Percentiles rank a stretch among this genome's conserved stretches.
Conservation (phyloP, 1,140 invertebrate species). For the Drosophila pectinifera region DNA sequence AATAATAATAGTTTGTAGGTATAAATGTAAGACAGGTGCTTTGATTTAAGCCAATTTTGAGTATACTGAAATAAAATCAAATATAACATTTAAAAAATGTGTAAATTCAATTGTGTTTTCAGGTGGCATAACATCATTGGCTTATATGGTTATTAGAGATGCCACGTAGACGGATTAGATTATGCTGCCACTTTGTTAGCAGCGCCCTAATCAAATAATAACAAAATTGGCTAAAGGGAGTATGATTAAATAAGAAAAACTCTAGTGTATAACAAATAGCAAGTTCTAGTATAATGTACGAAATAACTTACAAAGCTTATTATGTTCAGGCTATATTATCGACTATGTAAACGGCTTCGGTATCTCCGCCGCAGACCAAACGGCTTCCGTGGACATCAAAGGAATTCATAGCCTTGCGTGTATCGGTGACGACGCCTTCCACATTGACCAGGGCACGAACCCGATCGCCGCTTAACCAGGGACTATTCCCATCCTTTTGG, state of each 20-base stretch:
- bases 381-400: constrained; percentile 90
- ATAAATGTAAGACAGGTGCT: constrained; percentile 74
- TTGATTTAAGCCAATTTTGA: constrained; percentile 79
- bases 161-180: too few relatives aligned
- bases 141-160: too few relatives aligned
- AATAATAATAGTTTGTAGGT: constrained; percentile 41
- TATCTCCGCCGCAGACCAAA: constrained; percentile 92
- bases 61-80: constrained; percentile 60
- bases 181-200: too few relatives aligned
- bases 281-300: constrained; percentile 7
- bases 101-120: too few relatives aligned
- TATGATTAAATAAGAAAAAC: background rate
- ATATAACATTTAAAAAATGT: constrained; percentile 31
- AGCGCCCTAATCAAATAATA: too few relatives aligned
- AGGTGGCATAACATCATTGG: too few relatives aligned
- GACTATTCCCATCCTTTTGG: constrained; percentile 81
- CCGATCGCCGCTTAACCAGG: constrained; percentile 89
- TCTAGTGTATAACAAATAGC: background rate
- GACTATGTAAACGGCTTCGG: constrained; percentile 92
- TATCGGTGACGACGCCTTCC: constrained; percentile 88
- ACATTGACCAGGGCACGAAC: constrained; percentile 90
- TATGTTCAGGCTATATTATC: constrained; percentile 85
- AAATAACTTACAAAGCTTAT: background rate
- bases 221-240: too few relatives aligned
- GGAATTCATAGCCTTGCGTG: constrained; percentile 92